Base-by-base conservation (phyloP, 2,113 vertebrate genomes). In the Tupaia tana region DNA sequence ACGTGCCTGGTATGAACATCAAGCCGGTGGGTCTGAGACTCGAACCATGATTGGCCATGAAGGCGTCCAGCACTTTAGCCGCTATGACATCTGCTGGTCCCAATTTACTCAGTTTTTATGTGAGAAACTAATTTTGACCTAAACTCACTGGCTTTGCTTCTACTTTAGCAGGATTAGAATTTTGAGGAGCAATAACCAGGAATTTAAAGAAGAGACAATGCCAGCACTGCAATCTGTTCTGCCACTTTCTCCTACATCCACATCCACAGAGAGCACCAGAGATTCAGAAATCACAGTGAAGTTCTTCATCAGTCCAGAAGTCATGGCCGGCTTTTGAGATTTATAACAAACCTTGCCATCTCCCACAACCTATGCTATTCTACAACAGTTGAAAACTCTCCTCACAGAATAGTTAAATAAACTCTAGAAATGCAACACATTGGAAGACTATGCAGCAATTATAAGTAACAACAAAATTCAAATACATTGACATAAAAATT, bases 401-500 rank as follows among this genome's bases (percentile, higher is more conserved):
- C 69, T 10, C 70, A 56, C 10, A 56, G 22, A 85, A 84, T 58
- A 70, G 20, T 58, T 71, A 63, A 82, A 75, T 64, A 18, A 74
- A 81, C 29, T 67, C 77, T 34, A 78, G 19, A 59, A 64, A 63
- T 7, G 16, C 34, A 78, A 14, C 9, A 29, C 34, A 31, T 16
- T 25, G 4, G 43, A 87, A 88, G 52, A 82, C n/a, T 85, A 79
- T 27, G 34, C 29, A 79, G 82, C 29, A 77, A 31, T 43, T 75
- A 94, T 89, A 90, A 95, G 91, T 58, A 74, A 88, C 74, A 89
- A 61, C 54, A 86, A 87, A 97, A 83, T 75, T n/a, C 29, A 75
- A 92, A 25, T 16, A 15, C 71, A 69, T 4, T 91, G 93, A 80
- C 79, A 89, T 6, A 56, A 88, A 93, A 24, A 91, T 93, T 93